These are phyloP conservation scores for Theonella swinhoei DNA, from an alignment of 37 sponge, comb jelly and placozoan species.

Conservation along the genomic window DNA sequence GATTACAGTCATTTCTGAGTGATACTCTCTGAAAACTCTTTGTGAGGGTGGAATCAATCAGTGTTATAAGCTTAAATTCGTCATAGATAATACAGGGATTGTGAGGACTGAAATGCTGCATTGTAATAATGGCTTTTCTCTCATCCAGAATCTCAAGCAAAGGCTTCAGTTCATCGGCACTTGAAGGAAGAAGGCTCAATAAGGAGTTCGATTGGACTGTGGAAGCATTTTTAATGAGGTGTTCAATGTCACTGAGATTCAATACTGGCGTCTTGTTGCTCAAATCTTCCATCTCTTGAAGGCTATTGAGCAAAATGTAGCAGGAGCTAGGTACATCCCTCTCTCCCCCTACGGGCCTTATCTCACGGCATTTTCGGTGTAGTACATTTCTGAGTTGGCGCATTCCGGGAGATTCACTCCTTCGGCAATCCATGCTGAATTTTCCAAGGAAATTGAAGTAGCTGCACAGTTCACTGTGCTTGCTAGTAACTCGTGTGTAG, in stretches of 20 bases:
- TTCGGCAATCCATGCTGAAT: neutral
- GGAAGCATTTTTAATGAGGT: neutral
- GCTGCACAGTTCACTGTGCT: neutral
- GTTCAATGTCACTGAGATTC: neutral
- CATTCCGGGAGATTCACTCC: neutral
- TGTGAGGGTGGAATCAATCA: neutral
- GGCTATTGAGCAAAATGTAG: neutral
- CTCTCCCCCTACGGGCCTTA: neutral
- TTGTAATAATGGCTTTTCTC: neutral
- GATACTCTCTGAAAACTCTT: neutral
- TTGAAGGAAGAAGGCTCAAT: neutral
- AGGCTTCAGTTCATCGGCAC: neutral
- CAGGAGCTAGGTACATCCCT: neutral
- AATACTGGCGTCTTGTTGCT: neutral
- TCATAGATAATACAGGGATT: neutral
- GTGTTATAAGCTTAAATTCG: neutral
- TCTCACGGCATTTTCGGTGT: neutral
- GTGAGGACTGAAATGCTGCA: neutral
- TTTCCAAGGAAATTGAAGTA: neutral
- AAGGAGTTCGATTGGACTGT: neutral
- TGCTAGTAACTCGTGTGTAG: neutral
- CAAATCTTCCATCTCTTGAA: neutral
- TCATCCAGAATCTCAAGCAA: neutral
- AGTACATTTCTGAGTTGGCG: neutral
- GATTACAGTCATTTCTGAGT: neutral